A percentile compares a stretch with the other conserved stretches of the same genome.
phyloP scores from a whole-genome alignment of 1,140 invertebrate genomes.

The Eufriesea mexicana region DNA sequence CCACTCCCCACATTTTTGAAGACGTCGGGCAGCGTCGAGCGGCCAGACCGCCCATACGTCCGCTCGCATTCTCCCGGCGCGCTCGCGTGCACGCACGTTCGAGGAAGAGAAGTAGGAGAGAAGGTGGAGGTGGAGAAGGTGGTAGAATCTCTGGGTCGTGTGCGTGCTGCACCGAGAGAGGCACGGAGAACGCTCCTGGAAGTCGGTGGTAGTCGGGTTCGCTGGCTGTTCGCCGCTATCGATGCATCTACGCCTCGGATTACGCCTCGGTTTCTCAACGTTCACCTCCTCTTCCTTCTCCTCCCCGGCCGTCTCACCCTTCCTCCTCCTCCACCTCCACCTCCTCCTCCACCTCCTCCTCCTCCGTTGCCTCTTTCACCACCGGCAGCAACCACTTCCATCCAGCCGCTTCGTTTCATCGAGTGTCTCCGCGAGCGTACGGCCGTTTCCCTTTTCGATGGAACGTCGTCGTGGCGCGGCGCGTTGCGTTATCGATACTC shows the following conservation, averaged over 20 bases:
- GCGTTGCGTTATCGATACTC: conserved; percentile 3
- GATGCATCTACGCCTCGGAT: conserved; percentile 75
- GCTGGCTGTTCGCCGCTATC: conserved; percentile 61
- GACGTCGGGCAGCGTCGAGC: conserved; percentile 65
- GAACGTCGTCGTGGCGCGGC: conserved; percentile 7
- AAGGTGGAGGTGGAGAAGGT: conserved; percentile 56
- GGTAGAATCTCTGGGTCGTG: conserved; percentile 52
- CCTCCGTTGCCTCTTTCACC: conserved; percentile 46
- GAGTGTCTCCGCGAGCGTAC: conserved; percentile 29
- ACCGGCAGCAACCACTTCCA: conserved; percentile 25
- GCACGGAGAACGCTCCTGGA: conserved; percentile 53
- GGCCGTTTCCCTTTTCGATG: conserved; percentile 42
- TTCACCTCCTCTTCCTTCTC: conserved; percentile 64
- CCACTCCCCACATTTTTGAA: conserved; percentile 78
- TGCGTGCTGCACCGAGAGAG: conserved; percentile 23
- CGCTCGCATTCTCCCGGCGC: conserved; percentile 68
- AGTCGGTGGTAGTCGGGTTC: conserved; percentile 51
- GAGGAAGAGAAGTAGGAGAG: conserved; percentile 53
- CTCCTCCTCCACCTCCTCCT: neutral
- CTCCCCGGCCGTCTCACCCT: conserved; percentile 11
- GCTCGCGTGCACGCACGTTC: conserved; percentile 55
- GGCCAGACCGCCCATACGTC: conserved; percentile 74
- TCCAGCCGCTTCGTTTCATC: conserved; percentile 22
- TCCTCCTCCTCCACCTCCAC: conserved; percentile 40
- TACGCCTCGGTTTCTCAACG: conserved; percentile 70